A percentile compares a stretch with the other conserved stretches of the same genome.
These are phyloP conservation scores for Drosophila austrosaltans DNA, from an alignment of 2,888 invertebrate genomes.

Conservation along the genomic window DNA sequence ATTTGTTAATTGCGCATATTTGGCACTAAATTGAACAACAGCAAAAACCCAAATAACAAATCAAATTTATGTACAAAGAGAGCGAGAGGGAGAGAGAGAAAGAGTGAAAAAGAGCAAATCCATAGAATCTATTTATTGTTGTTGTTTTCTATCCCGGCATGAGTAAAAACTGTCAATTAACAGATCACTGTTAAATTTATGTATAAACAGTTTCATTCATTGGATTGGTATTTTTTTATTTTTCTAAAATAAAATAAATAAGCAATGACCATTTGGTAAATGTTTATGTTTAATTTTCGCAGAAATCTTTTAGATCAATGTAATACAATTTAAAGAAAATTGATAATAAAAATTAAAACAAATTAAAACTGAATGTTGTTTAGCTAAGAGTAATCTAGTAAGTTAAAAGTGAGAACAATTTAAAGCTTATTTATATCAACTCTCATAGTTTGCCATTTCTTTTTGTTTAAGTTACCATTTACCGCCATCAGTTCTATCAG, in stretches of 20 bases:
- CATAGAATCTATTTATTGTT: too few species aligned
- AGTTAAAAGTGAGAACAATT: too few species aligned
- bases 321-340: not conserved
- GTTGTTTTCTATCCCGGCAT: not conserved
- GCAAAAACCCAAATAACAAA: conserved; percentile 26
- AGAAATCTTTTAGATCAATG: not conserved
- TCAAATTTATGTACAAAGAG: conserved; percentile 35
- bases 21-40: conserved; percentile 2
- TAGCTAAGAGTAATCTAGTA: too few species aligned
- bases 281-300: not conserved
- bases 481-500: too few species aligned
- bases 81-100: not conserved
- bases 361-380: too few species aligned
- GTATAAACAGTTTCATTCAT: not conserved
- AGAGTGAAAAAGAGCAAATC: conserved; percentile 17
- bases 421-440: too few species aligned
- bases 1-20: conserved; percentile 8
- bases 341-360: too few species aligned
- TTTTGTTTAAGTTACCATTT: too few species aligned
- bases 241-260: not conserved
- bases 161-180: not conserved
- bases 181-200: conserved; percentile 10
- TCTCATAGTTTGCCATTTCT: too few species aligned
- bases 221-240: not conserved
- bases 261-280: not conserved